A percentile compares a stretch with the other conserved stretches of the same genome.
Evolutionary conservation across 2,113 vertebrate genomes (phyloP).

Genomic region (Protobothrops flavoviridis): DNA sequence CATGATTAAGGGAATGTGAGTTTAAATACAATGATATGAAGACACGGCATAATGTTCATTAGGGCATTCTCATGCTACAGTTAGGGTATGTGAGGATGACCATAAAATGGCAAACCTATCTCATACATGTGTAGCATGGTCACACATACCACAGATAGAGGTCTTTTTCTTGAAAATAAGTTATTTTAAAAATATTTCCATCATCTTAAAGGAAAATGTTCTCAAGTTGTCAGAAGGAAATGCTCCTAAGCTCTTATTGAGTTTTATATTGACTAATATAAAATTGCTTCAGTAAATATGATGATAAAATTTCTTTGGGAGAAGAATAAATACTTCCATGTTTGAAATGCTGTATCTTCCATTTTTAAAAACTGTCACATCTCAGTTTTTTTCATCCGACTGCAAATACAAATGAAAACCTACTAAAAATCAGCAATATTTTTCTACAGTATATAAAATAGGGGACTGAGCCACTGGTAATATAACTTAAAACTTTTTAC

Average conservation of each 20-base stretch:
- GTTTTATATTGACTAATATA: neutral
- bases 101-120: conserved; percentile 31
- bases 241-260: neutral
- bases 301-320: neutral
- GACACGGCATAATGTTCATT: neutral
- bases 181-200: neutral
- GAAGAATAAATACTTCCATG: neutral
- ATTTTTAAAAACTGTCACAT: neutral
- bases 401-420: neutral
- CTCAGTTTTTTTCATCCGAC: neutral
- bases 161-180: neutral
- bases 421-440: neutral
- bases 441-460: neutral
- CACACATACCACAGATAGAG: neutral
- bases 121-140: neutral
- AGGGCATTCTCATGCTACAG: neutral
- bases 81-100: neutral
- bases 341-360: neutral
- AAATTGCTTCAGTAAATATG: neutral
- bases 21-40: neutral
- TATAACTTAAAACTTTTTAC: neutral
- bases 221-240: neutral
- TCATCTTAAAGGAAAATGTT: neutral
- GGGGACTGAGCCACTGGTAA: neutral
- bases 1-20: neutral